Conservation (phyloP, 1,140 invertebrate species). For the Gryllus bimaculatus region DNA sequence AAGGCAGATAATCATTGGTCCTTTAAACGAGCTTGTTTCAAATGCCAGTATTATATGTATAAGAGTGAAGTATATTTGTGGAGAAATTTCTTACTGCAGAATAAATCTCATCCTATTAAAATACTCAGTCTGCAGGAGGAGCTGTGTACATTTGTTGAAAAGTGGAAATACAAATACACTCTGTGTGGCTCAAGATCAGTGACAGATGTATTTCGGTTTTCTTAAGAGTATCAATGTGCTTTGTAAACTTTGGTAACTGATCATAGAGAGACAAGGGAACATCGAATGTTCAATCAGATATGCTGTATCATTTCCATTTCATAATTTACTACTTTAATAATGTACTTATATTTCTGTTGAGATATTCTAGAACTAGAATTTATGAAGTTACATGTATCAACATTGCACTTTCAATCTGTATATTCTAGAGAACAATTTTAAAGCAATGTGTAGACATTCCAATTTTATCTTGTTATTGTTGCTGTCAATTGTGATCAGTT, state of each 20-base stretch:
- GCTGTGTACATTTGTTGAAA: neutral
- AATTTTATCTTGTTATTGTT: neutral
- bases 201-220: neutral
- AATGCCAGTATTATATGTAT: neutral
- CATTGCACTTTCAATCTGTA: neutral
- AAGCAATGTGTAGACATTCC: neutral
- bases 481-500: constrained; percentile 4
- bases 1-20: neutral
- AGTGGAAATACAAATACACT: neutral
- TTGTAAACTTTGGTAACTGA: neutral
- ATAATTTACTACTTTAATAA: neutral
- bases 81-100: too few relatives aligned
- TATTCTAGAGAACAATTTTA: neutral
- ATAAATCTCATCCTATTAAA: neutral
- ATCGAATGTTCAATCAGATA: neutral
- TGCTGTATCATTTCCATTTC: neutral
- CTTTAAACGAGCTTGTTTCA: neutral
- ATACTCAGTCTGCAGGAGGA: neutral
- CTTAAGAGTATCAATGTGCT: neutral
- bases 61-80: too few relatives aligned
- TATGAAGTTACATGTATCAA: constrained; percentile 1
- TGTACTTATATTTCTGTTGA: neutral
- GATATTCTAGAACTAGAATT: neutral
- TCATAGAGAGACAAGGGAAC: neutral
- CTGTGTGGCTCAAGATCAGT: neutral